A percentile compares a stretch with the other conserved stretches of the same genome.
phyloP scores from a whole-genome alignment of 2,113 vertebrate species.

The Chrysemys picta region DNA sequence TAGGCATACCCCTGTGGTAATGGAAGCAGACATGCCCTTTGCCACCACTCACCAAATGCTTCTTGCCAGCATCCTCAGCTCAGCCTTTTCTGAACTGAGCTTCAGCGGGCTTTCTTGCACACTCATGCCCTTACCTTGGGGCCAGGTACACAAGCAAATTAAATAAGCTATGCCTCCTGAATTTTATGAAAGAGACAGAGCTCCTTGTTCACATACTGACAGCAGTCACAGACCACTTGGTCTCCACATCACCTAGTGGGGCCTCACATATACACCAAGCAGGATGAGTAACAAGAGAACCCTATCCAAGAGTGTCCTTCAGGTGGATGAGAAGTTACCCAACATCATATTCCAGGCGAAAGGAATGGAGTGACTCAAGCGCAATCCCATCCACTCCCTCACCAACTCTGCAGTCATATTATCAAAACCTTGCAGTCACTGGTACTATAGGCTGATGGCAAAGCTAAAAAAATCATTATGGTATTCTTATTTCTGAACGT shows the following conservation, averaged over 20 bases:
- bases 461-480: background rate
- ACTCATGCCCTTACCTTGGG: background rate
- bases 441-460: background rate
- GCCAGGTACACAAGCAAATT: rapidly evolving
- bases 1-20: rapidly evolving
- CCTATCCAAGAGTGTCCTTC: background rate
- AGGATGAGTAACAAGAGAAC: background rate
- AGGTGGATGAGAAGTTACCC: background rate
- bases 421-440: background rate
- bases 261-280: background rate
- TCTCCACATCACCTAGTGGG: background rate
- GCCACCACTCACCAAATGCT: background rate
- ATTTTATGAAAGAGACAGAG: background rate
- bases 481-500: background rate
- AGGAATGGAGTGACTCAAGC: background rate
- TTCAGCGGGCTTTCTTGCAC: background rate
- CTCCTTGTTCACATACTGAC: rapidly evolving
- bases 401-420: background rate
- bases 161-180: rapidly evolving
- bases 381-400: background rate
- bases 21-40: rapidly evolving
- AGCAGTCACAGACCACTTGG: background rate
- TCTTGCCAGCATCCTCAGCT: background rate
- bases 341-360: background rate
- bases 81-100: background rate